Base-by-base conservation (phyloP, 2,797 vertebrate species). In the Helicolenus hilgendorfi region DNA sequence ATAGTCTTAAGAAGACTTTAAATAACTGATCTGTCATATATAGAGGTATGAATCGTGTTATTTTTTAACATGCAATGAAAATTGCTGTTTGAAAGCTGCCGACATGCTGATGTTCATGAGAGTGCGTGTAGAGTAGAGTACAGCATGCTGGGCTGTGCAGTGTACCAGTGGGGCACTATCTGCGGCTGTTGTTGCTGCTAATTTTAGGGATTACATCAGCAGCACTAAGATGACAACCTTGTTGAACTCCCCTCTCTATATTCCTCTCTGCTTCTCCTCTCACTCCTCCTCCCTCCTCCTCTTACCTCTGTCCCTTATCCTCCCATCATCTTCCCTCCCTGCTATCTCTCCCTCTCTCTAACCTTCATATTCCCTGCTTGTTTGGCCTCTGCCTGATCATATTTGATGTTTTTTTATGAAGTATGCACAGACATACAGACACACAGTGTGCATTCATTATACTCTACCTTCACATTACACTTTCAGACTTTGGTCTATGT, bases 161-260 rank as follows among this genome's bases (percentile, higher is more conserved):
- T 77, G 83, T 83, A 93, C 84, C 90, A 87, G 71, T 68, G 85
- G 89, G 84, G 59, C 76, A 80, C 83, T 83, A 83, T 90, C 94
- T 97, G 94, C 79, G 83, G 92, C 92, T 96, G 95, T 96, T 94
- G 91, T 96, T 95, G 96, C 84, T 96, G 95, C 97, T 98, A 98
- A 98, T 98, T 98, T 98, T 98, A 98, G 98, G 97, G 97, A 98
- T 99, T 97, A 98, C 98, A 98, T 99, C 98, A 99, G 97, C 94
- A 95, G 96, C 94, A 75, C 95, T 95, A 94, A 98, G 94, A 97
- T 97, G 97, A 97, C 97, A 96, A 97, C 94, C 97, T 96, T 92
- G 93, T 90, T 92, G 92, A 93, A 93, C 90, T 92, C 77, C 33
- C 22, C 59, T 68, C 68, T 83, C 35, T 38, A 10, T 79, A 53